These are phyloP conservation scores for Taphrorychus bicolor DNA, from an alignment of 2,888 invertebrate genomes.

Conservation along the genomic window DNA sequence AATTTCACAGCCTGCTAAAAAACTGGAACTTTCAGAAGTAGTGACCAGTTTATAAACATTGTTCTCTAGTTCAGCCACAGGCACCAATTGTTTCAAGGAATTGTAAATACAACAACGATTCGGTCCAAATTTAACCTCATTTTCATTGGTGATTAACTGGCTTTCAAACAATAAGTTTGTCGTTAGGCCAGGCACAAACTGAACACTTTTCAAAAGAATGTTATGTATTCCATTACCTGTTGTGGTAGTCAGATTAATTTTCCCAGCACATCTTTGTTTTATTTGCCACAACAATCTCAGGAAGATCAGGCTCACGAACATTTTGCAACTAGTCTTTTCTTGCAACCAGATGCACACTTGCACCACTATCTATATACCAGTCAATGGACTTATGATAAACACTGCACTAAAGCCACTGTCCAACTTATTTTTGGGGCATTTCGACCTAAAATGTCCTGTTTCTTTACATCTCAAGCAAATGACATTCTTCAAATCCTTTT, in stretches of 20 bases:
- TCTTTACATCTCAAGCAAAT: constrained; percentile 43
- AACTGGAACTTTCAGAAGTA: not conserved
- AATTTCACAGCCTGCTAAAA: not conserved
- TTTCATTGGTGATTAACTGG: constrained; percentile 44
- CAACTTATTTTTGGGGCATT: not conserved
- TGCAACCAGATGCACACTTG: constrained; percentile 46
- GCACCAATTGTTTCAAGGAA: not conserved
- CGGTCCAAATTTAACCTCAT: constrained; percentile 32
- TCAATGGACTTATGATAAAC: constrained; percentile 6
- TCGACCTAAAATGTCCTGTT: constrained; percentile 36
- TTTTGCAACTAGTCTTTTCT: constrained; percentile 40
- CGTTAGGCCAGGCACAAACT: constrained; percentile 43
- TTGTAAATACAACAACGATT: constrained; percentile 17
- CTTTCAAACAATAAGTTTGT: constrained; percentile 45
- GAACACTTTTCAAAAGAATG: constrained; percentile 17
- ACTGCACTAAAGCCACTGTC: not conserved
- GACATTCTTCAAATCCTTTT: constrained; percentile 19
- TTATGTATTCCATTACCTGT: not conserved
- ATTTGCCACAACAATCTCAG: constrained; percentile 37
- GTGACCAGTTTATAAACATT: not conserved
- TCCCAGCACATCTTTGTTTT: constrained; percentile 31
- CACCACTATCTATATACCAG: constrained; percentile 49
- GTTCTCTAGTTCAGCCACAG: not conserved
- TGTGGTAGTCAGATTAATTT: not conserved
- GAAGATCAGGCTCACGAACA: not conserved